Conservation (phyloP, 1,140 invertebrate genomes). For the Drosophila equinoxialis region DNA sequence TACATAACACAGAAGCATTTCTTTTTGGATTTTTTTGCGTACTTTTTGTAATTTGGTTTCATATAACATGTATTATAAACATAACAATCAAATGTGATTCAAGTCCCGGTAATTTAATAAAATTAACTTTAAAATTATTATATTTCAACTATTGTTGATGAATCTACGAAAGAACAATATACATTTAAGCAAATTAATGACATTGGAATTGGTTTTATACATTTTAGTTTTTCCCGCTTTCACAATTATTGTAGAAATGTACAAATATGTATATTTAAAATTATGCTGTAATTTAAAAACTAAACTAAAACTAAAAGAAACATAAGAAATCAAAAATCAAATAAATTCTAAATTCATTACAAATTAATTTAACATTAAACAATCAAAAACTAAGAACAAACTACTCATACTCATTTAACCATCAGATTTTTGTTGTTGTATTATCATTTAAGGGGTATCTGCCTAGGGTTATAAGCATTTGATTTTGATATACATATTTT, state of each 20-base stretch:
- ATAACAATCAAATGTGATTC: constrained; percentile 60
- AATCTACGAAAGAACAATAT: constrained; percentile 53
- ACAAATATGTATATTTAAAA: constrained; percentile 57
- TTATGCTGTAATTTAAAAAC: constrained; percentile 51
- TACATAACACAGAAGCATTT: constrained; percentile 67
- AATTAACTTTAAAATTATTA: constrained; percentile 36
- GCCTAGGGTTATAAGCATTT: constrained; percentile 45
- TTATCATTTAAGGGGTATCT: constrained; percentile 2
- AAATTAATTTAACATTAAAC: constrained; percentile 53
- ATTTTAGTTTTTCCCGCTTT: constrained; percentile 33
- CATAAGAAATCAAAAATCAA: constrained; percentile 61
- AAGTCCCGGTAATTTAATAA: constrained; percentile 42
- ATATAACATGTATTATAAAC: constrained; percentile 20
- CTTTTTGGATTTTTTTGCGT: constrained; percentile 16
- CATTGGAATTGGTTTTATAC: constrained; percentile 45
- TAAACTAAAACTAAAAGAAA: constrained; percentile 71
- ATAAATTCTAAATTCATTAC: constrained; percentile 64
- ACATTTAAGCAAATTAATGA: constrained; percentile 40
- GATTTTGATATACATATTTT: constrained; percentile 37
- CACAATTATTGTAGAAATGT: constrained; percentile 45
- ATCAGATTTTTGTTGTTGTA: constrained; percentile 18
- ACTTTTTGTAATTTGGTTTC: constrained; percentile 26
- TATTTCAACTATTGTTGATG: constrained; percentile 9
- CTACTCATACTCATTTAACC: constrained; percentile 35
- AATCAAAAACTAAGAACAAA: constrained; percentile 30